Evolutionary conservation across 2,888 invertebrate genomes (phyloP).

Genomic region (Agrotis clavis): DNA sequence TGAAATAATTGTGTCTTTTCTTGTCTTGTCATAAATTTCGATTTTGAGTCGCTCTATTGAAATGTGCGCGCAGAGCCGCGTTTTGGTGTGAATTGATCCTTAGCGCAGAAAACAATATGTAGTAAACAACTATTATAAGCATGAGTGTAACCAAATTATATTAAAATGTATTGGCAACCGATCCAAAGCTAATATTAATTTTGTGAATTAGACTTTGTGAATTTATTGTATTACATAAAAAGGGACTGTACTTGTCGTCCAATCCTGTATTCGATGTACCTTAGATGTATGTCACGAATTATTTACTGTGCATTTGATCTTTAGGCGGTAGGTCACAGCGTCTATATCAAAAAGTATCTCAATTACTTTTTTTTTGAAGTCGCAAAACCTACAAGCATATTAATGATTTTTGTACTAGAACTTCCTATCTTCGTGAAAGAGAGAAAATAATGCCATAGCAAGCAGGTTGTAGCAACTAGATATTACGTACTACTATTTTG

Average conservation of each 20-base stretch:
- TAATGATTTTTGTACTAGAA: neutral
- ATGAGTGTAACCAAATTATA: conserved; percentile 16
- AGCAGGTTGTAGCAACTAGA: too few relatives aligned
- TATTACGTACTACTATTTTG: neutral
- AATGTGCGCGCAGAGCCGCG: too few relatives aligned
- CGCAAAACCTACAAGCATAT: too few relatives aligned
- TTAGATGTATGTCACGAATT: conserved; percentile 20
- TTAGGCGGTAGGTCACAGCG: conserved; percentile 24
- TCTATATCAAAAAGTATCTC: neutral
- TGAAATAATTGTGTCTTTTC: too few relatives aligned
- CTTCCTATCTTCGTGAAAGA: neutral
- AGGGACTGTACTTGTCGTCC: conserved; percentile 42
- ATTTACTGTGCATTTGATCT: conserved; percentile 36
- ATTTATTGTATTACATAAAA: conserved; percentile 23
- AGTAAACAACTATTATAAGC: neutral
- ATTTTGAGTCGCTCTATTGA: too few relatives aligned
- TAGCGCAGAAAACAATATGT: too few relatives aligned
- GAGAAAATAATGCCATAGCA: too few relatives aligned
- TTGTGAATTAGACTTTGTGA: conserved; percentile 28
- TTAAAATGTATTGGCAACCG: conserved; percentile 13
- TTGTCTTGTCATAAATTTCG: too few relatives aligned
- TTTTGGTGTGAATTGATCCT: too few relatives aligned
- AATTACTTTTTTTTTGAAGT: neutral
- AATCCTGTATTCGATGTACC: conserved; percentile 32
- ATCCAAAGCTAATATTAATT: conserved; percentile 23